Conservation (phyloP, 2,797 vertebrate genomes). For the Liparis tanakae region DNA sequence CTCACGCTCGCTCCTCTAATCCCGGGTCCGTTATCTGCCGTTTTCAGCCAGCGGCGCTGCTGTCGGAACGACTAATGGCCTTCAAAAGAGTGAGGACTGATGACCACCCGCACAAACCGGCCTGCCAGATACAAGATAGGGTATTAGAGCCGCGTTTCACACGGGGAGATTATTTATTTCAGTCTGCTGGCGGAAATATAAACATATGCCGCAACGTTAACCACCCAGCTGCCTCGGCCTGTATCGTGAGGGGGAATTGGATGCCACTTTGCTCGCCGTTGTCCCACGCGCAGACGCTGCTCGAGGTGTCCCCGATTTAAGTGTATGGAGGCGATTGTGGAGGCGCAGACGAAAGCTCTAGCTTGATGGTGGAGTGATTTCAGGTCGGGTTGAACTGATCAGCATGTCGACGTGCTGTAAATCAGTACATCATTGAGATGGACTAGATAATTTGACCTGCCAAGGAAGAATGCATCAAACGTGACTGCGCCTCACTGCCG, state of each 20-base stretch:
- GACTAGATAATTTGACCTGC: not conserved
- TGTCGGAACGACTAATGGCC: constrained; percentile 75
- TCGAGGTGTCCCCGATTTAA: constrained; percentile 28
- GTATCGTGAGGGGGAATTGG: constrained; percentile 36
- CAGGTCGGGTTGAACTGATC: not conserved
- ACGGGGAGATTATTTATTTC: constrained; percentile 65
- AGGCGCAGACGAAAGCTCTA: not conserved
- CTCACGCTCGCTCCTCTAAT: constrained; percentile 57
- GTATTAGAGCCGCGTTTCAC: constrained; percentile 64
- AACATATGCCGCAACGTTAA: constrained; percentile 58
- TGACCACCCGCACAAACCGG: constrained; percentile 69
- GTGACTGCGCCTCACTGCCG: not conserved
- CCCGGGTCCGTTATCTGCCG: constrained; percentile 70
- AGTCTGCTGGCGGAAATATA: constrained; percentile 57
- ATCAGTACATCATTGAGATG: not conserved
- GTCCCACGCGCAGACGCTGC: constrained; percentile 8
- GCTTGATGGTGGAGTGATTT: constrained; percentile 1
- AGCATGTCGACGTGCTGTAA: not conserved
- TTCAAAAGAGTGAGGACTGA: constrained; percentile 73
- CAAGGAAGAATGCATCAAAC: not conserved
- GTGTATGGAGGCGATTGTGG: constrained; percentile 2
- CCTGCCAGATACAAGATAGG: constrained; percentile 70
- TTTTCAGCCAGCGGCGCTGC: constrained; percentile 66
- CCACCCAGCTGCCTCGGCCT: constrained; percentile 56
- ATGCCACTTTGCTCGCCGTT: constrained; percentile 7